Conservation (phyloP, 2,113 vertebrate genomes). For the Caracal caracal region DNA sequence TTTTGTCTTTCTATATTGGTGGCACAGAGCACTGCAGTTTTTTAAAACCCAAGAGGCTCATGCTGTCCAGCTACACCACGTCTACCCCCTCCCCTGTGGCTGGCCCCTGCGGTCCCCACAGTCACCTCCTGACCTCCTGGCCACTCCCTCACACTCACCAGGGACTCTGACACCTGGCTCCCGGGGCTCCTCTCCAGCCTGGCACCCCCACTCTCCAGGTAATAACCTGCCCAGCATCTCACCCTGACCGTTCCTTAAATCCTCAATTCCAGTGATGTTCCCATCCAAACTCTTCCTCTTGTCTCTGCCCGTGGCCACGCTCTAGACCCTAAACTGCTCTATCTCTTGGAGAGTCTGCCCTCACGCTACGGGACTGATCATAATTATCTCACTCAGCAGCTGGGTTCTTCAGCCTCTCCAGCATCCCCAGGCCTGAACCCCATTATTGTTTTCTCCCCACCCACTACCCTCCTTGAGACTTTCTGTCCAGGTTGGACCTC, state of each 20-base stretch:
- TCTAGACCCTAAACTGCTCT: not conserved
- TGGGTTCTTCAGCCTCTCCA: not conserved
- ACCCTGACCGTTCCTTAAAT: not conserved
- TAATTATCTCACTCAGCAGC: not conserved
- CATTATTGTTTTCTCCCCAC: not conserved
- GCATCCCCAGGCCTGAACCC: not conserved
- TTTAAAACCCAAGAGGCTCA: not conserved
- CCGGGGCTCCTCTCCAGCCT: not conserved
- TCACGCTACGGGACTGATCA: not conserved
- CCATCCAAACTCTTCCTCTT: not conserved
- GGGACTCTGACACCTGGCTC: not conserved
- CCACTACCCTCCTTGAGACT: not conserved
- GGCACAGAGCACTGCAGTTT: not conserved
- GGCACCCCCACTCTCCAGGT: not conserved
- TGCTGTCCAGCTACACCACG: not conserved
- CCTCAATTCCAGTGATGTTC: not conserved
- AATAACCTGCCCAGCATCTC: not conserved
- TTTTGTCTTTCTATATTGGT: slow-evolving; percentile 24
- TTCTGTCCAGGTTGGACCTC: not conserved
- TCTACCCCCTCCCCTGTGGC: not conserved
- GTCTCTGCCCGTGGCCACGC: not conserved
- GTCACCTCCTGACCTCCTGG: not conserved
- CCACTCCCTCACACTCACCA: not conserved
- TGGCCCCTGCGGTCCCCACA: not conserved
- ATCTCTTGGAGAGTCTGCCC: not conserved